These are phyloP conservation scores for Spicauda simplicius DNA, from an alignment of 2,888 invertebrate species.

Conservation along the genomic window DNA sequence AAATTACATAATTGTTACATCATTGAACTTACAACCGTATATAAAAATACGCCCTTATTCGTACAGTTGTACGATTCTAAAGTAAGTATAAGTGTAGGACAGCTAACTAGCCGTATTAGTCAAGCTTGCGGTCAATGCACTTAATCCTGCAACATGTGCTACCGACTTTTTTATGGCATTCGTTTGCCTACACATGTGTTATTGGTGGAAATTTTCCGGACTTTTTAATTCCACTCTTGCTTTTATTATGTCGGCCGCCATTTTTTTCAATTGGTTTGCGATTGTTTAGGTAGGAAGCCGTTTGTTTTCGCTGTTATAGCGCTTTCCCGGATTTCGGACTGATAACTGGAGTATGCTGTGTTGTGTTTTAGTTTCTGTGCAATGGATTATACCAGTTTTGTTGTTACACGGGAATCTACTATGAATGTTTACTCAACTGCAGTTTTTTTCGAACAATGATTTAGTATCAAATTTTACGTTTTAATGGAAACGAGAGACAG, in stretches of 20 bases:
- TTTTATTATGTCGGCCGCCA: constrained; percentile 41
- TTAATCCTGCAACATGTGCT: constrained; percentile 66
- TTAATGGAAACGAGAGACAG: no score
- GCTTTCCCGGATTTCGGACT: constrained; percentile 42
- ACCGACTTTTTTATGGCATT: constrained; percentile 71
- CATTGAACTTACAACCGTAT: no score
- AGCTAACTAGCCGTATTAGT: constrained; percentile 47
- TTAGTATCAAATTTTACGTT: no score
- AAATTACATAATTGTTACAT: no score
- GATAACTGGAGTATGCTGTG: neutral
- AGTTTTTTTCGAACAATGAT: no score
- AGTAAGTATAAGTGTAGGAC: neutral
- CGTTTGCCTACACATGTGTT: constrained; percentile 54
- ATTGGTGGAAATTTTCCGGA: constrained; percentile 54
- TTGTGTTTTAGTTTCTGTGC: neutral
- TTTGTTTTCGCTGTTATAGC: constrained; percentile 26
- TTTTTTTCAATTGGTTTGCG: constrained; percentile 43
- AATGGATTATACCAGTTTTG: neutral
- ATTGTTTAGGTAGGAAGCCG: constrained; percentile 40
- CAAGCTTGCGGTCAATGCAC: constrained; percentile 51
- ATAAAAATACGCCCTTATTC: no score
- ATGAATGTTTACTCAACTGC: no score
- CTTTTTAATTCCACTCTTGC: constrained; percentile 50
- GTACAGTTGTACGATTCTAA: no score
- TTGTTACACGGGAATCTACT: neutral